Base-by-base conservation (phyloP, 2,888 invertebrate species). In the Perdita meconis region DNA sequence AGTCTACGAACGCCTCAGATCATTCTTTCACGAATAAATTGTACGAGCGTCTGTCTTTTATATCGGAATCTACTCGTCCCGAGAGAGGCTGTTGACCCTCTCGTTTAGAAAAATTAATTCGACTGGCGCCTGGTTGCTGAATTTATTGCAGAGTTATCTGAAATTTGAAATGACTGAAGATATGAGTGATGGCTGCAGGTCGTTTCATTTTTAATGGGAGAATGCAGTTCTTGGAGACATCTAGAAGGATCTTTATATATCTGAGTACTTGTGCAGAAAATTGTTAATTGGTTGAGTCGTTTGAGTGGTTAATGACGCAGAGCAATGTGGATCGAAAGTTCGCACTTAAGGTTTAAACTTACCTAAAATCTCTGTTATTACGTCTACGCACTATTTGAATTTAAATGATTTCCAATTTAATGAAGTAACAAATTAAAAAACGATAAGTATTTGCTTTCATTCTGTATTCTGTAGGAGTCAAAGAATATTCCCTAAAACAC, bases 21-120 rank as follows among this genome's bases (percentile, higher is more conserved):
- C 63, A 83, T 86, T 84, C 75, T 76, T 77, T 73, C 68, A 73
- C 50, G 59, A 61, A 34, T 61, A 73, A 67, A 80, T 82, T 80
- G 70, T 82, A 78, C 79, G 77, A 66, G 82, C 83, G 86, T 87
- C 86, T 81, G 85, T 89, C 85, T 83, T 79, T 81, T 67, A 34
- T 61, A 50, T 55, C 64, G 56, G 65, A 68, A 81, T 61, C 26
- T 16, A 12, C 38, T 19, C 42, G 36, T 70, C 59, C 77, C 59
- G 22, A 64, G 61, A n/a, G 36, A 47, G 42, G 42, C 61, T 40
- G 40, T 34, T 40, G 47, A 64, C 19, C 36, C 65, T 10, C 57
- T 19, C 38, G 19, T 40, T 65, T 42, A 34, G 16, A 1, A 12
- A 1, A 4, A 42, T 5, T 5, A 12, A 12, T 19, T 13, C 19